Conservation (phyloP, 1,140 invertebrate genomes). For the Hyles euphorbiae region DNA sequence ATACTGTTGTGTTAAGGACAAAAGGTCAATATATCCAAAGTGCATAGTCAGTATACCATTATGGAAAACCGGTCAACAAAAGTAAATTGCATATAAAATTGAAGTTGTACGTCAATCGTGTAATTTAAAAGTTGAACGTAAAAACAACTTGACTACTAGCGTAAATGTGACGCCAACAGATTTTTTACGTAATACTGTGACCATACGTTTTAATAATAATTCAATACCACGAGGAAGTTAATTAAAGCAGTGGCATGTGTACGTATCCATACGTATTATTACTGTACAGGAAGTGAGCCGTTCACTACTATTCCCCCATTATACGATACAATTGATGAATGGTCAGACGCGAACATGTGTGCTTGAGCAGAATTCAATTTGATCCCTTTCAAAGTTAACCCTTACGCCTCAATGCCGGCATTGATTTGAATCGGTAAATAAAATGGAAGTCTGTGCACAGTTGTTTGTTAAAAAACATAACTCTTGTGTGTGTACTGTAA, state of each 20-base stretch:
- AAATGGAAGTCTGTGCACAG: slow-evolving; percentile 23
- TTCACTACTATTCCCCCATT: slow-evolving; percentile 57
- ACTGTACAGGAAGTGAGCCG: slow-evolving; percentile 46
- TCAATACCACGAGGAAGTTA: slow-evolving; percentile 30
- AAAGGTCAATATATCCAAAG: too few species aligned
- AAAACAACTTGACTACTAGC: too few species aligned
- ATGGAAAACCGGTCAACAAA: too few species aligned
- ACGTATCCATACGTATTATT: slow-evolving; percentile 10
- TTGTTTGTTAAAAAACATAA: background rate
- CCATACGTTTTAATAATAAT: background rate
- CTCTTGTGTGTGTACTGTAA: too few species aligned
- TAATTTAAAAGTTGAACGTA: too few species aligned
- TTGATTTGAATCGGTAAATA: slow-evolving; percentile 67
- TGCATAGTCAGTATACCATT: too few species aligned
- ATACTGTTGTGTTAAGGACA: too few species aligned
- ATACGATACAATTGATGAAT: slow-evolving; percentile 63
- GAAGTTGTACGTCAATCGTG: too few species aligned
- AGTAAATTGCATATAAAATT: too few species aligned
- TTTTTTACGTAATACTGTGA: too few species aligned
- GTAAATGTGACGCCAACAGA: too few species aligned
- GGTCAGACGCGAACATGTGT: slow-evolving; percentile 55
- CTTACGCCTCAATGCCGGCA: slow-evolving; percentile 47
- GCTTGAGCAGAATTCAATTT: slow-evolving; percentile 64
- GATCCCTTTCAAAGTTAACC: slow-evolving; percentile 59
- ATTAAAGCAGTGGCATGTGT: slow-evolving; percentile 23